Evolutionary conservation across 2,888 invertebrate species (phyloP), one percentile per base, ranked within the genome.

Genomic region (Alloplasta piceator): DNA sequence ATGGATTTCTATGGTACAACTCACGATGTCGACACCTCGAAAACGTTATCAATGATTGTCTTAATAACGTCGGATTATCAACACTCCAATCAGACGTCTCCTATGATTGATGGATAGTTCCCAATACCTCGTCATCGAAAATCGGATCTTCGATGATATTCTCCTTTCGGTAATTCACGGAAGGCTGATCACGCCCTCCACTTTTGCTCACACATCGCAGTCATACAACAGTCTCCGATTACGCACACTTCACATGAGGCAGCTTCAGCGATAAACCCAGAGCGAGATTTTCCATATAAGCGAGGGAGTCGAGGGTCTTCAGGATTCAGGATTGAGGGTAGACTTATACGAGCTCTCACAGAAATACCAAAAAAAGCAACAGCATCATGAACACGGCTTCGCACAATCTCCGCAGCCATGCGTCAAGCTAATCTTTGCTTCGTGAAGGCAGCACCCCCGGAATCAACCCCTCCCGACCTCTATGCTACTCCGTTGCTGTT

Each of bases 341-440:
- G 78, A 74, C 66, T 77, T 73, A 70, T 79, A 74, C 60, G 64
- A 61, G 52, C 70, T 75, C 71, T 60, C 58, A 41, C 66, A 61
- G 26, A 9, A 64, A 46, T n/a, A 58, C 68, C 75, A 63, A 41
- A 64, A 55, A 66, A 67, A 77, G 63, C 71, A 74, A 78, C 74
- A 72, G 46, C 64, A 58, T 39, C n/a, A 50, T 16, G 14, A 48
- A 36, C 78, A 41, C 66, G 60, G 55, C 43, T 26, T 63, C 77
- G 72, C 71, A 78, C 82, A 88, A 88, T 89, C 89, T 89, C 85
- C 72, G 83, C 72, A 58, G 85, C 87, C 87, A 88, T 89, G 87
- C 86, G 86, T 89, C 88, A 89, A 83, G 87, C 87, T 89, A 88
- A 89, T 89, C 88, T 88, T 86, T 76, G 79, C 80, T 76, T 84